Evolutionary conservation across 1,140 invertebrate species (phyloP).

Genomic region (Panagrolaimus sp.): DNA sequence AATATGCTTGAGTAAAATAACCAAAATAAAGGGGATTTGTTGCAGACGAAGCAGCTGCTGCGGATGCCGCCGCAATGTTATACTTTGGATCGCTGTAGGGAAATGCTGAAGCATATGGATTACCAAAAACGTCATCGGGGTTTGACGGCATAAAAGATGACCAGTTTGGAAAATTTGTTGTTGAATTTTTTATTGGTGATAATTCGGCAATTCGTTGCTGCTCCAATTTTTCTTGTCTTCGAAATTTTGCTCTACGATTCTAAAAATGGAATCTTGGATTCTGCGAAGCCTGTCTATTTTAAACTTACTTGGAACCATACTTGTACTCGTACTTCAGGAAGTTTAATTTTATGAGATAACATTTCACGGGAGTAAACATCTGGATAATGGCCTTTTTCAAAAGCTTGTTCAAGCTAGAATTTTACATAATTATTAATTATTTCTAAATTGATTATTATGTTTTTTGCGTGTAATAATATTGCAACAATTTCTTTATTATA

Average conservation of each 20-base stretch:
- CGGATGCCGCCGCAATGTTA: not conserved
- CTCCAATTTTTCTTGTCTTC: constrained; percentile 7
- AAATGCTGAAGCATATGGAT: too few relatives aligned
- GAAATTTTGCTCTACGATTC: constrained; percentile 11
- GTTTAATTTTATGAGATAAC: constrained; percentile 89
- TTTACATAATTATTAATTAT: too few relatives aligned
- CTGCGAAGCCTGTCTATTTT: not conserved
- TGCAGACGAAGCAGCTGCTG: not conserved
- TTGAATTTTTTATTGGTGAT: not conserved
- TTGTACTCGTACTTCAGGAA: constrained; percentile 92
- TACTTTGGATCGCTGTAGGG: not conserved
- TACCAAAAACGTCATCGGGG: not conserved
- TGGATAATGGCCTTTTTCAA: constrained; percentile 73
- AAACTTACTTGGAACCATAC: constrained; percentile 63
- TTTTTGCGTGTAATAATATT: too few relatives aligned
- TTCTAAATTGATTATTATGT: too few relatives aligned
- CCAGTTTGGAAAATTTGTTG: not conserved
- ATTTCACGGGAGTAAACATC: constrained; percentile 91
- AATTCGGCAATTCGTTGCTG: not conserved
- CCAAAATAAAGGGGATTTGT: not conserved
- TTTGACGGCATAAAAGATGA: not conserved
- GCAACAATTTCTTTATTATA: constrained; percentile 63
- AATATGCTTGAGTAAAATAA: not conserved
- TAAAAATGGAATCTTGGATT: not conserved
- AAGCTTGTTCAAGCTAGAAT: constrained; percentile 52